Percentiles rank a stretch among this genome's conserved stretches.
phyloP scores from a whole-genome alignment of 2,113 vertebrate genomes.

The Phasianus colchicus region DNA sequence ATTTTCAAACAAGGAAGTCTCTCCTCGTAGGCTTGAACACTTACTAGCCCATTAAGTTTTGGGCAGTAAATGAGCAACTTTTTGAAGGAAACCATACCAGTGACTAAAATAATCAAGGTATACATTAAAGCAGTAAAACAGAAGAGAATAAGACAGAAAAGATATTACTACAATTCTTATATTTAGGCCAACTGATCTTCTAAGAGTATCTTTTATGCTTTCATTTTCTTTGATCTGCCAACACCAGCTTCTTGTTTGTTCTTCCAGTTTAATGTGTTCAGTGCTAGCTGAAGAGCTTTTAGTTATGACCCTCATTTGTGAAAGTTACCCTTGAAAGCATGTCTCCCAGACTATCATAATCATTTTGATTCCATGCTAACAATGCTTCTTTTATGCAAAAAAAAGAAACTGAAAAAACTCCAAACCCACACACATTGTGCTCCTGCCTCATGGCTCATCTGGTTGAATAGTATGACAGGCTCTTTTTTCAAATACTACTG shows the following conservation, averaged over 20 bases:
- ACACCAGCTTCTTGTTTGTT: conserved; percentile 37
- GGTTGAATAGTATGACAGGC: neutral
- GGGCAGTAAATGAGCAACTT: conserved; percentile 15
- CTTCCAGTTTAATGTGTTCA: conserved; percentile 16
- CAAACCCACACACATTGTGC: fast-evolving
- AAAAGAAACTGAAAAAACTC: neutral
- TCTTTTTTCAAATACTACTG: neutral
- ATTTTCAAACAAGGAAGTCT: neutral
- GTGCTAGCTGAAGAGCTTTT: conserved; percentile 2
- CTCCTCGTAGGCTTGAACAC: neutral
- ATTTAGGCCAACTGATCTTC: conserved; percentile 61
- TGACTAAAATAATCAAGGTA: conserved; percentile 64
- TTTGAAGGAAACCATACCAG: neutral
- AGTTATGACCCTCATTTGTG: conserved; percentile 8
- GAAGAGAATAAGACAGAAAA: conserved; percentile 10
- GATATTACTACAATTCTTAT: conserved; percentile 46
- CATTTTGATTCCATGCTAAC: conserved; percentile 35
- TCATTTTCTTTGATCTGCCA: conserved; percentile 27
- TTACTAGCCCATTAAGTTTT: conserved; percentile 12
- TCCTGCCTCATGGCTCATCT: neutral
- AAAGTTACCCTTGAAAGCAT: conserved; percentile 24
- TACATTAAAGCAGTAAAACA: conserved; percentile 46
- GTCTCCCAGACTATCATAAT: conserved; percentile 1
- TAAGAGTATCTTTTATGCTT: conserved; percentile 49
- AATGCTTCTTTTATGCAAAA: conserved; percentile 23